These are phyloP conservation scores for Arothron firmamentum DNA, from an alignment of 2,113 vertebrate genomes.

Conservation along the genomic window DNA sequence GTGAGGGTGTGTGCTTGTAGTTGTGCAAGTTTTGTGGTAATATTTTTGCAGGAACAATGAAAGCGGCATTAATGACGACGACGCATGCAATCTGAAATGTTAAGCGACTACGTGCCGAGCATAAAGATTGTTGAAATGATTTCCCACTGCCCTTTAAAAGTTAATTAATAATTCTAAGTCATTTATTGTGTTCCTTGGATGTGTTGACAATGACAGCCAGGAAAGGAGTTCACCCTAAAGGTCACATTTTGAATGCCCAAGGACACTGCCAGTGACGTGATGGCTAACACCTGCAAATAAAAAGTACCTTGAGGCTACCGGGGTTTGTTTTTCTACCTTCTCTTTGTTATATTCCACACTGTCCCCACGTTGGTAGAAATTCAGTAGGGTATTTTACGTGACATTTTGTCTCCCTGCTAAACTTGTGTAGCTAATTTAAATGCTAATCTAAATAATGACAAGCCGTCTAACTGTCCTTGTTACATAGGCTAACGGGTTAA, in stretches of 20 bases:
- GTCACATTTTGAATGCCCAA: conserved; percentile 41
- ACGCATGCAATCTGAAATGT: conserved; percentile 31
- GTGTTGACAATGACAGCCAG: conserved; percentile 55
- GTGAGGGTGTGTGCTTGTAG: too few relatives aligned
- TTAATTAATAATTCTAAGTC: conserved; percentile 53
- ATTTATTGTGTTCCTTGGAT: conserved; percentile 51
- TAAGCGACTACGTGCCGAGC: conserved; percentile 34
- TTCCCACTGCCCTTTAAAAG: conserved; percentile 60
- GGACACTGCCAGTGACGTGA: conserved; percentile 27
- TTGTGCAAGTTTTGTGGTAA: background rate
- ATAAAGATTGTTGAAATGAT: conserved; percentile 23
- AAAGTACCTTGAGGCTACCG: background rate
- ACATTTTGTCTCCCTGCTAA: too few relatives aligned
- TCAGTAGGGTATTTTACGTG: background rate
- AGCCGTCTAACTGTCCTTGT: background rate
- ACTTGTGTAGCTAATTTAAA: background rate
- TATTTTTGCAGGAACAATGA: conserved; percentile 2
- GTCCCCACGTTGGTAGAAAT: background rate
- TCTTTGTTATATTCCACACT: background rate
- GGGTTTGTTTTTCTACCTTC: background rate
- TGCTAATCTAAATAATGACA: background rate
- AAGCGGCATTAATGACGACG: conserved; percentile 3
- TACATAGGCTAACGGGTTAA: too few relatives aligned
- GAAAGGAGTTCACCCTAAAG: conserved; percentile 59
- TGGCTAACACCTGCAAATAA: conserved; percentile 14